Percentiles rank a stretch among this genome's conserved stretches.
These are phyloP conservation scores for Drosophila tanythrix DNA, from an alignment of 2,888 invertebrate species.

Conservation along the genomic window DNA sequence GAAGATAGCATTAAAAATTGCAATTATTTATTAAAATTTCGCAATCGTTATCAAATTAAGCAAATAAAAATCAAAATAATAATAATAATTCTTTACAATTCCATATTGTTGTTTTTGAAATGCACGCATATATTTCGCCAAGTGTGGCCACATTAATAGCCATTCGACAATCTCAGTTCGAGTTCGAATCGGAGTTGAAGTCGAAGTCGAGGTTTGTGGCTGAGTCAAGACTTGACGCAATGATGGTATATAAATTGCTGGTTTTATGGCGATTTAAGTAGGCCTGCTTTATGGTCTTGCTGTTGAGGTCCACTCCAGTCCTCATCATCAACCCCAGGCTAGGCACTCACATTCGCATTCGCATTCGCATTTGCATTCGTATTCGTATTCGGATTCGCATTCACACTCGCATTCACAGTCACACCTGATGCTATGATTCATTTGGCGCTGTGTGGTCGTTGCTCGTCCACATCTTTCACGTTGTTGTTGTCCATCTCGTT, in stretches of 20 bases:
- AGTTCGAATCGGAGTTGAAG: constrained; percentile 6
- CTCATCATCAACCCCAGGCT: constrained; percentile 5
- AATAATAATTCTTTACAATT: background rate
- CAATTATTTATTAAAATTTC: background rate
- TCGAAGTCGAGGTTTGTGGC: background rate
- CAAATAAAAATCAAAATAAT: background rate
- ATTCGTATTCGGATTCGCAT: constrained; percentile 9
- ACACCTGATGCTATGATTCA: constrained; percentile 63
- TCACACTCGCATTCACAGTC: constrained; percentile 32
- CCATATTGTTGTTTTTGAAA: background rate
- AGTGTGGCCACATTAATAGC: constrained; percentile 1
- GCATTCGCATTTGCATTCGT: constrained; percentile 11
- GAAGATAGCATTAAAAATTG: background rate
- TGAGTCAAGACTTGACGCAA: constrained; percentile 34
- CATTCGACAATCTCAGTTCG: background rate
- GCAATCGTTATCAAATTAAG: background rate
- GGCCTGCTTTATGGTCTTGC: constrained; percentile 75
- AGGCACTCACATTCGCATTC: constrained; percentile 14
- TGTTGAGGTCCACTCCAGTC: constrained; percentile 32
- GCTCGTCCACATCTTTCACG: constrained; percentile 27
- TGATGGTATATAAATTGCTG: constrained; percentile 80
- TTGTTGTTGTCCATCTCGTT: constrained; percentile 5
- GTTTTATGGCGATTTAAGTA: constrained; percentile 82
- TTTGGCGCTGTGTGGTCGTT: constrained; percentile 69
- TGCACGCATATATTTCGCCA: background rate